Percentiles rank a stretch among this genome's conserved stretches.
Evolutionary conservation across 2,113 vertebrate species (phyloP).

Genomic region (Euleptes europaea): DNA sequence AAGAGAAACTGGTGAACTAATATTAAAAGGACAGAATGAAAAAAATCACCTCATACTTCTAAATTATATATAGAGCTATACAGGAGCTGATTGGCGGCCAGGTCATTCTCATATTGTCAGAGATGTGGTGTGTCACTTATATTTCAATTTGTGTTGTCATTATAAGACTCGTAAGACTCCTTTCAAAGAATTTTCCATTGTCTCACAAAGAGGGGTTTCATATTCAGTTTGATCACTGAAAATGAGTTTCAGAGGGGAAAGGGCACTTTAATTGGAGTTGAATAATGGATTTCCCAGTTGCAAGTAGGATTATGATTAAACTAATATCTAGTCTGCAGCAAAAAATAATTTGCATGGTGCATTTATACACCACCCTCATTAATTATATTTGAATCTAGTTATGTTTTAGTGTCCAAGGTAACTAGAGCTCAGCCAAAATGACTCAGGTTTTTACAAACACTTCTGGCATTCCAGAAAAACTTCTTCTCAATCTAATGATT

Average conservation of each 20-base stretch:
- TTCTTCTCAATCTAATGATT: neutral
- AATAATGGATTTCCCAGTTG: conserved; percentile 9
- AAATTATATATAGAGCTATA: conserved; percentile 44
- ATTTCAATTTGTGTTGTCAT: neutral
- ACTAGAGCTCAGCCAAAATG: neutral
- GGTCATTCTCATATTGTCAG: conserved; percentile 38
- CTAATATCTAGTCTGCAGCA: neutral
- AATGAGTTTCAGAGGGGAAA: neutral
- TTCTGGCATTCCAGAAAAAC: neutral
- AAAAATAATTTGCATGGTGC: neutral
- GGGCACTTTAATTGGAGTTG: neutral
- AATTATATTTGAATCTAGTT: neutral
- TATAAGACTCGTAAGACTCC: neutral
- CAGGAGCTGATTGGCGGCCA: conserved; percentile 19
- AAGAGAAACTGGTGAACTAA: conserved; percentile 19
- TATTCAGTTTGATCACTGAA: neutral
- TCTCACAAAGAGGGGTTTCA: neutral
- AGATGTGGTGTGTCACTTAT: conserved; percentile 35
- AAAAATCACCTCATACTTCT: conserved; percentile 14
- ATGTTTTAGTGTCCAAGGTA: neutral
- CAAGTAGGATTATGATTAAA: neutral
- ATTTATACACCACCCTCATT: neutral
- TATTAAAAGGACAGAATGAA: conserved; percentile 43
- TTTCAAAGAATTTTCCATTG: neutral
- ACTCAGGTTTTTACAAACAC: neutral